phyloP scores from a whole-genome alignment of 2,888 invertebrate genomes.

The Sipha maydis region DNA sequence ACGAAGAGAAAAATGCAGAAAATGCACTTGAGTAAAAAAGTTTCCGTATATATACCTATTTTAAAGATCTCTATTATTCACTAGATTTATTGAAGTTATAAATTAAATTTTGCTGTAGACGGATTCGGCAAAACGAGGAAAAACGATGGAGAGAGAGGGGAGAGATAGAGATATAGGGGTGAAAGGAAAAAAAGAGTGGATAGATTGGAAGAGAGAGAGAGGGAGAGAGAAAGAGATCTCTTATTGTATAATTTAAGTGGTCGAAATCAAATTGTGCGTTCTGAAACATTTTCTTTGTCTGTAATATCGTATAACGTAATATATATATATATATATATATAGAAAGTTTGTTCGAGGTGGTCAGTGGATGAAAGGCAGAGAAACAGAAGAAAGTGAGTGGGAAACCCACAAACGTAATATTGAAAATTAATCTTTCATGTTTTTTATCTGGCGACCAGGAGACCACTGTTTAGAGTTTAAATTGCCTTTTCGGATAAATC shows the following conservation, averaged over 20 bases:
- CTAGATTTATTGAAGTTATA: constrained; percentile 1
- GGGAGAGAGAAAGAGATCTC: background rate
- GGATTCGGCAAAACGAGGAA: background rate
- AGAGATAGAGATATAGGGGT: no score
- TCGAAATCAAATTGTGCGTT: constrained; percentile 43
- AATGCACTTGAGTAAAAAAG: background rate
- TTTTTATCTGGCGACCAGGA: background rate
- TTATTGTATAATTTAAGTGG: background rate
- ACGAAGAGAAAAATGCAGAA: background rate
- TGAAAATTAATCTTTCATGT: constrained; percentile 36
- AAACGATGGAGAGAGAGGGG: background rate
- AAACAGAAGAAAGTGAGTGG: background rate
- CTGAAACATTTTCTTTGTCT: constrained; percentile 29
- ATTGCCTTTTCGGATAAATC: background rate
- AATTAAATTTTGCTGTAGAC: background rate
- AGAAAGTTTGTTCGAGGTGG: background rate
- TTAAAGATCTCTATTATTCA: background rate
- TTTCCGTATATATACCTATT: background rate
- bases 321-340: background rate
- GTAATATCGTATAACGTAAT: constrained; percentile 3
- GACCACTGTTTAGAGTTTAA: background rate
- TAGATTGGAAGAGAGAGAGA: background rate
- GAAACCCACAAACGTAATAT: background rate
- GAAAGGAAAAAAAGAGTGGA: no score
- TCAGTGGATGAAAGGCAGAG: background rate